These are phyloP conservation scores for Ashinkailepas kermadecensis DNA, from an alignment of 2,888 invertebrate species.

Conservation along the genomic window DNA sequence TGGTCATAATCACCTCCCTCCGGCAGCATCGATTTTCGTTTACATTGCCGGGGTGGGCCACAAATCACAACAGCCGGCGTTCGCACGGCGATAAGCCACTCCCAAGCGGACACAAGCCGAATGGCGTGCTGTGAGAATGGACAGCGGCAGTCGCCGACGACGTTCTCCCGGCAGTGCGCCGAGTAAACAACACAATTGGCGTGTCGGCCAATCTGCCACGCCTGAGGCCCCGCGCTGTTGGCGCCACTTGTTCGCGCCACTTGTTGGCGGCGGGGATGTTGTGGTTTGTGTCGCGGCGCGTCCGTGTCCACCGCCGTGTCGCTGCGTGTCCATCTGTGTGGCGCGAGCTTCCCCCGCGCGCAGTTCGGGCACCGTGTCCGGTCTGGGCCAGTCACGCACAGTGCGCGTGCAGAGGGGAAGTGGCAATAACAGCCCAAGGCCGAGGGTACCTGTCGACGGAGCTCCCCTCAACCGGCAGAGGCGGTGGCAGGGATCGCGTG, in stretches of 20 bases:
- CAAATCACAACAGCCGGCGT: neutral
- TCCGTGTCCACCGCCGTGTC: too few species aligned
- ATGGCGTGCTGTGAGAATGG: too few species aligned
- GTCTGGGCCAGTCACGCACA: neutral
- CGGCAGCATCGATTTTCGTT: conserved; percentile 3
- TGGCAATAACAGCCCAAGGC: neutral
- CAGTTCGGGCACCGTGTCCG: too few species aligned
- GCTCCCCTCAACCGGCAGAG: neutral
- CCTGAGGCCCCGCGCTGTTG: too few species aligned
- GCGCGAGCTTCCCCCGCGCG: neutral
- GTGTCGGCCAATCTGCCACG: too few species aligned
- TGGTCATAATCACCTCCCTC: conserved; percentile 2
- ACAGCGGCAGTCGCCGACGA: too few species aligned
- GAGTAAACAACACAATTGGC: too few species aligned
- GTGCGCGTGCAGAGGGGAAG: neutral
- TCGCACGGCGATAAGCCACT: neutral
- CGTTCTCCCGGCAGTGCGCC: too few species aligned
- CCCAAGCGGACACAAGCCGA: neutral
- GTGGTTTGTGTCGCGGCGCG: too few species aligned
- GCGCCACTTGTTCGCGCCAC: too few species aligned
- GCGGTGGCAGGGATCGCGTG: too few species aligned
- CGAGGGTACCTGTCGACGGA: neutral
- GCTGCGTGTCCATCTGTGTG: neutral
- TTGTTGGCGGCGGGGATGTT: too few species aligned
- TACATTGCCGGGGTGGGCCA: neutral